phyloP scores from a whole-genome alignment of 2,888 invertebrate genomes.

The Scrobipalpa atriplicella region DNA sequence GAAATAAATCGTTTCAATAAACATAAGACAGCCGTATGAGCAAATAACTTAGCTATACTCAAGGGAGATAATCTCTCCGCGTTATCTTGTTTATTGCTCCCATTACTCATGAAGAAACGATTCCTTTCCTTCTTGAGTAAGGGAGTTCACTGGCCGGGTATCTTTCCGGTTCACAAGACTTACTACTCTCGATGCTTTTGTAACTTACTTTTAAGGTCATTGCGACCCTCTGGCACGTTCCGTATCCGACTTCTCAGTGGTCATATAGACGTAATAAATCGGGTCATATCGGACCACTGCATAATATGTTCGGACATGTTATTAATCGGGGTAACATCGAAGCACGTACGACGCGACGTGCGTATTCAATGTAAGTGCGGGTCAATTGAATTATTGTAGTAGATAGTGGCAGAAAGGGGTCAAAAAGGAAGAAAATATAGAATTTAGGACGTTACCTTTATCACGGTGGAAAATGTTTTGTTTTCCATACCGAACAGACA shows the following conservation, averaged over 20 bases:
- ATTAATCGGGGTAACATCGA: background rate
- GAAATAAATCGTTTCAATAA: background rate
- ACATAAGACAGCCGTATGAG: background rate
- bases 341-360: background rate
- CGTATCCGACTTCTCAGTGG: background rate
- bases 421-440: no score
- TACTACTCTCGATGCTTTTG: background rate
- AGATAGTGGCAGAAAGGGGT: background rate
- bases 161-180: conserved; percentile 1
- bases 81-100: background rate
- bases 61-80: background rate
- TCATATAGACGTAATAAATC: background rate
- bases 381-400: background rate
- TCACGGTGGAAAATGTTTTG: no score
- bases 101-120: conserved; percentile 1
- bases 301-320: background rate
- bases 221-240: conserved; percentile 9
- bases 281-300: background rate
- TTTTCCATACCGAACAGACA: no score
- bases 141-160: conserved; percentile 9
- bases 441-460: no score
- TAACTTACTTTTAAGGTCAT: background rate
- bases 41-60: background rate
- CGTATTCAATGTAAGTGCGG: background rate
- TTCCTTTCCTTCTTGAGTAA: background rate